Conservation (phyloP, 2,888 invertebrate species). For the Brachycybe producta region DNA sequence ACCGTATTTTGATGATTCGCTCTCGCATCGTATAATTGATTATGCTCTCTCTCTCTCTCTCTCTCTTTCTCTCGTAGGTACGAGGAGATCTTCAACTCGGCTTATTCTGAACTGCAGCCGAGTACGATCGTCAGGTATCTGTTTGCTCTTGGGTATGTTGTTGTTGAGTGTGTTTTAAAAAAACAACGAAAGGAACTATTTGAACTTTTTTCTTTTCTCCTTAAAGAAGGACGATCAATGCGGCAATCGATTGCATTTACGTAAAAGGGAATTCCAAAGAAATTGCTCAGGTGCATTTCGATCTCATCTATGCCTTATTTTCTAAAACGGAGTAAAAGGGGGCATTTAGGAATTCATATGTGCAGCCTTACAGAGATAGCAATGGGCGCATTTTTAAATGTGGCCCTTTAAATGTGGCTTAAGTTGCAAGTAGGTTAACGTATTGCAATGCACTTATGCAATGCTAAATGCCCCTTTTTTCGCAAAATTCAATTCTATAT, state of each 20-base stretch:
- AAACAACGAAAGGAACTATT: too few species aligned
- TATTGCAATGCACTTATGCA: too few species aligned
- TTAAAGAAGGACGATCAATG: slow-evolving; percentile 12
- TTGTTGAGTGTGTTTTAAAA: too few species aligned
- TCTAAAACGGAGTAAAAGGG: too few species aligned
- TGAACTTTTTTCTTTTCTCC: too few species aligned
- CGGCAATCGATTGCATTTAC: slow-evolving; percentile 1
- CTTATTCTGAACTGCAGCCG: slow-evolving; percentile 6
- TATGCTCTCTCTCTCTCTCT: not conserved
- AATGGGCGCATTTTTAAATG: too few species aligned
- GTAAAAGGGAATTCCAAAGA: slow-evolving; percentile 7
- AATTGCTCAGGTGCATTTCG: slow-evolving; percentile 1
- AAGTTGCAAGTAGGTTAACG: too few species aligned
- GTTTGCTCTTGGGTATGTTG: slow-evolving; percentile 2
- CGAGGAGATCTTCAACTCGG: not conserved
- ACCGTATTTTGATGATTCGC: not conserved
- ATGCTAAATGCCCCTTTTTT: too few species aligned
- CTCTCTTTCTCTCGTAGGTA: not conserved
- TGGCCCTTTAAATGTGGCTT: too few species aligned
- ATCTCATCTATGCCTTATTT: not conserved
- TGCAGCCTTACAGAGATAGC: too few species aligned
- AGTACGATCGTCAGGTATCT: not conserved
- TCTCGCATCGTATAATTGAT: not conserved
- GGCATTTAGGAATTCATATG: too few species aligned
- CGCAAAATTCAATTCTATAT: too few species aligned